These are phyloP conservation scores for Nycticorax nycticorax DNA, from an alignment of 2,113 vertebrate species.

Conservation along the genomic window DNA sequence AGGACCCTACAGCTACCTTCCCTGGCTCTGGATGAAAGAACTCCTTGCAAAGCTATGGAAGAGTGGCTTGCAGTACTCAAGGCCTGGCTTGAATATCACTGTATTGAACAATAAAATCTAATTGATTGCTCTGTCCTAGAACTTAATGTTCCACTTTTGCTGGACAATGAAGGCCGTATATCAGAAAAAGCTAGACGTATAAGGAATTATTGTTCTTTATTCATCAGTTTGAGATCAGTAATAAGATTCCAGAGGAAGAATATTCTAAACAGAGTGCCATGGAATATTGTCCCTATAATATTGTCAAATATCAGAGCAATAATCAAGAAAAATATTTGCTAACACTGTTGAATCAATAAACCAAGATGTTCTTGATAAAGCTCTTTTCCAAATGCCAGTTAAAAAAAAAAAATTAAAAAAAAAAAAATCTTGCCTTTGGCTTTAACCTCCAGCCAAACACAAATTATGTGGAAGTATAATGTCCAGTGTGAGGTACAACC, in stretches of 20 bases:
- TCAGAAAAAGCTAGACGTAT: background rate
- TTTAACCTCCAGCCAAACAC: background rate
- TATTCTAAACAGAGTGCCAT: background rate
- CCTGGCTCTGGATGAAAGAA: background rate
- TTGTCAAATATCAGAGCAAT: background rate
- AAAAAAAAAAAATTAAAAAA: background rate
- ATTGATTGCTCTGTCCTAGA: constrained; percentile 25
- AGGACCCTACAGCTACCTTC: background rate
- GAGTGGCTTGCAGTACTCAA: background rate
- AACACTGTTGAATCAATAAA: background rate
- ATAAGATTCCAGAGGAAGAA: background rate
- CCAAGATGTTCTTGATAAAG: background rate
- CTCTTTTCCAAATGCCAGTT: background rate
- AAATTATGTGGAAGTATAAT: background rate
- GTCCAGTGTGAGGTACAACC: rapidly evolving
- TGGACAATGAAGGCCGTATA: constrained; percentile 22
- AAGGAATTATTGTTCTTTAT: background rate
- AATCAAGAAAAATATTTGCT: background rate
- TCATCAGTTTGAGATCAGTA: background rate
- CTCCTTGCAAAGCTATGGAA: background rate
- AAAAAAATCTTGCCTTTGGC: background rate
- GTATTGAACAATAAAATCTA: constrained; percentile 22
- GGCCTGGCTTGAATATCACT: background rate
- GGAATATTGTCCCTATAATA: background rate
- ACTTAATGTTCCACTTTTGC: constrained; percentile 12